Evolutionary conservation across 2,113 vertebrate genomes (phyloP), one percentile per base, ranked within the genome.

Genomic region (Morone saxatilis): DNA sequence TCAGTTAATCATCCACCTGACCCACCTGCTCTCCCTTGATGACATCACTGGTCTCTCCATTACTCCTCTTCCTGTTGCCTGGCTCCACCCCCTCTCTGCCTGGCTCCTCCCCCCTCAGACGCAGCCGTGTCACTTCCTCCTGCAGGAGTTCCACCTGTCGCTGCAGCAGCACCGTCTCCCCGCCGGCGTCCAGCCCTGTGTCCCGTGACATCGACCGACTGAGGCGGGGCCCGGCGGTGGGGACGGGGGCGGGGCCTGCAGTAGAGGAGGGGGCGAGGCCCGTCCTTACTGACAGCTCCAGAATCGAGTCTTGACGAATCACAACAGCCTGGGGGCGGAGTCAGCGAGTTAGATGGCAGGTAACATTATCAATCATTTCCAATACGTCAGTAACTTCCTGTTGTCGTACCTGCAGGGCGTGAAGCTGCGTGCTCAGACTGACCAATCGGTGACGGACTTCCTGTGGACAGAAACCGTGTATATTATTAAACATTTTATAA

Each of bases 301-400:
- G 88, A 73, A 96, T 59, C 0, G 97, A 96, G 87, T 98, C 98
- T 92, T 98, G 98, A 67, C 95, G 95, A 53, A 96, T 94, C 67
- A 97, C 96, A 1, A 95, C 94, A 0, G 96, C 97, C 97, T 98
- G 90, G 45, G 43, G 59, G 5, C 4, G 4, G 57, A 78, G 63
- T 68, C 48, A 47, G 11, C 11, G 4, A 62, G 40, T n/a, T 31
- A 22, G 13, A 62, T 5, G 11, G 50, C 7, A 19, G 41, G 41
- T 7, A 5, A 20, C 19, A 40, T 8, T 59, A 14, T 60, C 8
- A 20, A 19, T 19, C 36, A 60, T 19, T 11, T 70, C 41, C 7
- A 10, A 51, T 3, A 16, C 11, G 60, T 53, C n/a, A 17, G 56
- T 17, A 12, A 56, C 4, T n/a, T 62, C 9, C 25, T n/a, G 65